Evolutionary conservation across 2,888 invertebrate genomes (phyloP), one percentile per base, ranked within the genome.

Genomic region (Amiota minor): DNA sequence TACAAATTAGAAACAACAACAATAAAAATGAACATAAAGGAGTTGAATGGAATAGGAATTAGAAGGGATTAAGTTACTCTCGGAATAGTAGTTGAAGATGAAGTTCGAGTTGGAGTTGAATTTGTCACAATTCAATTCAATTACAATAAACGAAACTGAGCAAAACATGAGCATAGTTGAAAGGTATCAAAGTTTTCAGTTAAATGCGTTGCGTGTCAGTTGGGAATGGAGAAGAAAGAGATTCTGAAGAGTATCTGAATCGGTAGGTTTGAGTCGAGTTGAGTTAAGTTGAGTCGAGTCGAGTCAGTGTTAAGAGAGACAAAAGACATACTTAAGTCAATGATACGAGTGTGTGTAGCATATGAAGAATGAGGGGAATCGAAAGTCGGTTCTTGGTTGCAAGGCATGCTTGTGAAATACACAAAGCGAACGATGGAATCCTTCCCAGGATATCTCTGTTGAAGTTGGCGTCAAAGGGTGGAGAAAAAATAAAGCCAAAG

Each of bases 241-340:
- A 23, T 1, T 23, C 23, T 23, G 3, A 23, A 35, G 35, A 6
- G 4, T 6, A 8, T 35, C 35, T 35, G 35, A 35, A 8, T 35
- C 35, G 35, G 35, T 35, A 35, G 35, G 35, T 35, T 35, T 35
- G 6, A 35, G 35, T 35, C 35, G 70, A 76, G 23, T 9, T 35
- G 35, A 35, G 35, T 35, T 20, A 11, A 59, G 59, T 20, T 20
- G 20, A 59, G 59, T 20, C 59, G n/a, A 50, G 4, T 50, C 50
- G 4, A 50, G 53, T n/a, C 53, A n/a, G 35, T 35, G 35, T 35
- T 35, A 35, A 35, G 10, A 12, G 10, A 23, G 45, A 62, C 14
- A 62, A 62, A 18, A 61, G 61, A 77, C 76, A 72, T 64, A 74
- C 70, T 75, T 65, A 64, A 78, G 75, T 79, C 78, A 74, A 79